A percentile compares a stretch with the other conserved stretches of the same genome.
Conservation (phyloP, 2,113 vertebrate genomes). For the Lepus europaeus region DNA sequence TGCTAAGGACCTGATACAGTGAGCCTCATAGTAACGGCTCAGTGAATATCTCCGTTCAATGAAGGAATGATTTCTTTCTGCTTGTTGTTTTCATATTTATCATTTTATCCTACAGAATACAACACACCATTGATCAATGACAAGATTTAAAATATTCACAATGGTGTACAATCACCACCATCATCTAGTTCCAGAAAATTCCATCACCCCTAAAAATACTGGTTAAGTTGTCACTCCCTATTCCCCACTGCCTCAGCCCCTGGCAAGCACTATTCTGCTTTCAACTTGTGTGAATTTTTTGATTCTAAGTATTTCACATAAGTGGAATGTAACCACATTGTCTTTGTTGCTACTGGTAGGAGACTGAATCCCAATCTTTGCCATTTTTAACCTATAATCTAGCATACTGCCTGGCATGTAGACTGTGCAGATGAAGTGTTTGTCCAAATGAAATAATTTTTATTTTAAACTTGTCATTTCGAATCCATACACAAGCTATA, state of each 20-base stretch:
- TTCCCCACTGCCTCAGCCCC: not conserved
- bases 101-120: not conserved
- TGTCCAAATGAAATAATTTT: not conserved
- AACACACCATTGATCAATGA: not conserved
- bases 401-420: not conserved
- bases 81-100: not conserved
- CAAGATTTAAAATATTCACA: not conserved
- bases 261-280: not conserved
- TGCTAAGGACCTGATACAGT: not conserved
- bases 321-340: not conserved
- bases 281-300: constrained; percentile 20
- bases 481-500: not conserved
- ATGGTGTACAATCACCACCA: not conserved
- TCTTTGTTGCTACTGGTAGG: not conserved
- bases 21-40: not conserved
- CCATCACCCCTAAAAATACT: not conserved
- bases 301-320: not conserved
- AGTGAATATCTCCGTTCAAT: constrained; percentile 14
- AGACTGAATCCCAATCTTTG: not conserved
- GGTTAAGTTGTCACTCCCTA: not conserved
- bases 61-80: not conserved
- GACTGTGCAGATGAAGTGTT: not conserved
- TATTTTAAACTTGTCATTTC: constrained; percentile 22
- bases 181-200: constrained; percentile 35
- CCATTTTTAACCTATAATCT: constrained; percentile 24